Percentiles rank a stretch among this genome's conserved stretches.
Conservation (phyloP, 2,797 vertebrate species). For the Florisuga fusca region DNA sequence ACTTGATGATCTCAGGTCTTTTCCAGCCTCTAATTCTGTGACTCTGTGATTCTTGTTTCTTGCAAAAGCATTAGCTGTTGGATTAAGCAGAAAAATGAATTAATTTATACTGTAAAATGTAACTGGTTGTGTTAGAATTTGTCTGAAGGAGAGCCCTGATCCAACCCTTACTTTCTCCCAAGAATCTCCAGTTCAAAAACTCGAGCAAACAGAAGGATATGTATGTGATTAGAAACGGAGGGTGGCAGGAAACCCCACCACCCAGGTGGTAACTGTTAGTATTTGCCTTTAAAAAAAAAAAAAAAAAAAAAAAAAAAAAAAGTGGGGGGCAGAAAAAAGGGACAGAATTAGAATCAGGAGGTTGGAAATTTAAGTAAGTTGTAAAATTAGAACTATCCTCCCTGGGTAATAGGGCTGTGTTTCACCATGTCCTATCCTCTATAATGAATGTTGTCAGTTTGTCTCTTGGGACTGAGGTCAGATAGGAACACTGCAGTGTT, state of each 20-base stretch:
- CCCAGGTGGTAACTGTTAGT: not conserved
- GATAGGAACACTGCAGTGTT: not conserved
- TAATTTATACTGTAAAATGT: not conserved
- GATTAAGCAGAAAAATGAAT: not conserved
- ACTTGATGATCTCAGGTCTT: too few relatives aligned
- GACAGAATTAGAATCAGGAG: not conserved
- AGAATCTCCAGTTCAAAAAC: not conserved
- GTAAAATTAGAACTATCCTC: not conserved
- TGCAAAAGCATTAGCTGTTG: not conserved
- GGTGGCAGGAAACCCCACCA: fast-evolving
- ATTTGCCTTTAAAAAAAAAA: not conserved
- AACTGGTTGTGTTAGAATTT: not conserved
- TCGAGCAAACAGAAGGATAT: not conserved
- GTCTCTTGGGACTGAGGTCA: not conserved
- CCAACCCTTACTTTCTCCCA: not conserved
- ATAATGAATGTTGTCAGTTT: not conserved
- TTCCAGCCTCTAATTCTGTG: too few relatives aligned
- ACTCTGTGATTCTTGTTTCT: not conserved
- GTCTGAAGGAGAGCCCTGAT: not conserved
- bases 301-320: not conserved
- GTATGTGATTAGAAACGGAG: not conserved
- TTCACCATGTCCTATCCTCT: not conserved
- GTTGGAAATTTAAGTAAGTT: not conserved
- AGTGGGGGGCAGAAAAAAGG: too few relatives aligned
- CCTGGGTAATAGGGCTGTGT: not conserved